Percentiles rank a stretch among this genome's conserved stretches.
phyloP scores from a whole-genome alignment of 2,888 invertebrate genomes.

The Chelonus formosanus region DNA sequence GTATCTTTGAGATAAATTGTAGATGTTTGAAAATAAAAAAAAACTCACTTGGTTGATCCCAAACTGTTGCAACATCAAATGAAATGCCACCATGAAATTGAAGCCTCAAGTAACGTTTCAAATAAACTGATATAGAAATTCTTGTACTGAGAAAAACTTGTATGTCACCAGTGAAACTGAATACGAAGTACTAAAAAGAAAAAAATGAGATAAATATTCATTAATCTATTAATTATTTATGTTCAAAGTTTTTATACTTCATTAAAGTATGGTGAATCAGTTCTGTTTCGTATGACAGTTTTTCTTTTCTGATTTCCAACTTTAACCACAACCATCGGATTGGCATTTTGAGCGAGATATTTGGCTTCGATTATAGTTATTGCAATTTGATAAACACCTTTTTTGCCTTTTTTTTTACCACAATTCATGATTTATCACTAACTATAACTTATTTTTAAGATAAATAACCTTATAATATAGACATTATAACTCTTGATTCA shows the following conservation, averaged over 20 bases:
- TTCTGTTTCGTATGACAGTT: conserved; percentile 69
- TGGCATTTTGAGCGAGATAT: conserved; percentile 68
- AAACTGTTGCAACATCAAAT: conserved; percentile 76
- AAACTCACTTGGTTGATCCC: conserved; percentile 73
- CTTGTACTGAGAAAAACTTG: conserved; percentile 69
- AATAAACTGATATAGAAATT: conserved; percentile 70
- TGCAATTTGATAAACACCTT: conserved; percentile 68
- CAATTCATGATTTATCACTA: conserved; percentile 32
- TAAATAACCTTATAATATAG: too few relatives aligned
- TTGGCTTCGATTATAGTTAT: conserved; percentile 75
- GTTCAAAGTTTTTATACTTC: conserved; percentile 67
- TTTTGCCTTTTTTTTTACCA: conserved; percentile 29
- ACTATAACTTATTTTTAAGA: not conserved
- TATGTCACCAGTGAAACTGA: conserved; percentile 71
- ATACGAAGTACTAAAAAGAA: conserved; percentile 73
- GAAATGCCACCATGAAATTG: conserved; percentile 69
- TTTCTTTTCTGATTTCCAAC: conserved; percentile 72
- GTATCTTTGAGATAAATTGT: too few relatives aligned
- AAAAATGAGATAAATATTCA: not conserved
- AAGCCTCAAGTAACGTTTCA: conserved; percentile 51
- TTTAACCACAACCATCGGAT: conserved; percentile 72
- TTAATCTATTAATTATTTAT: not conserved
- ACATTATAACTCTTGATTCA: too few relatives aligned
- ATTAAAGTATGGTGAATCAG: conserved; percentile 74
- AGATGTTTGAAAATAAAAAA: too few relatives aligned